Conservation (phyloP, 2,888 invertebrate species). For the Copidosoma aretas region DNA sequence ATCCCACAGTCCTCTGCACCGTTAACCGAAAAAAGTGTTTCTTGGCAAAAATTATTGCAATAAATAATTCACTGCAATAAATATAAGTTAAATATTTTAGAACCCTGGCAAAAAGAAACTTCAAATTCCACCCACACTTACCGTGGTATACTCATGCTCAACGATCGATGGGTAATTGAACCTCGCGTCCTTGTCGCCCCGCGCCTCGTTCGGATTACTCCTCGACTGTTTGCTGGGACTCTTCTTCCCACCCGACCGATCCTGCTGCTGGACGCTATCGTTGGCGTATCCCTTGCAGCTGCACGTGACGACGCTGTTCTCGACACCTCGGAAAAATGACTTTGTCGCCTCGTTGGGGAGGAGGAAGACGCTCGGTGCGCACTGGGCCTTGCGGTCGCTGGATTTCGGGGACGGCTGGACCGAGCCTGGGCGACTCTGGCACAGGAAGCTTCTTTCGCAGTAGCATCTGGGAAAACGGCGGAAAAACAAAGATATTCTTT, state of each 20-base stretch:
- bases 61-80: too few species aligned
- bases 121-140: not conserved
- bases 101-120: too few species aligned
- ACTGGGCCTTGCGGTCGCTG: constrained; percentile 3
- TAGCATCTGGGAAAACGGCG: constrained; percentile 20
- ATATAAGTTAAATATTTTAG: too few species aligned
- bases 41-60: too few species aligned
- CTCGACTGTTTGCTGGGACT: constrained; percentile 9
- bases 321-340: constrained; percentile 3
- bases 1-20: too few species aligned
- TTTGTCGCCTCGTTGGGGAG: constrained; percentile 2
- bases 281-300: not conserved
- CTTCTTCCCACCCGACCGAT: constrained; percentile 3
- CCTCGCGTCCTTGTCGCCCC: constrained; percentile 19
- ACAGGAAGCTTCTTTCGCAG: constrained; percentile 22
- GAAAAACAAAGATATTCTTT: too few species aligned
- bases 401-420: constrained; percentile 7
- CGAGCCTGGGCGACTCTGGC: constrained; percentile 16
- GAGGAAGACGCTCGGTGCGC: constrained; percentile 5
- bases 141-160: constrained; percentile 35
- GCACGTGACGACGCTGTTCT: constrained; percentile 12
- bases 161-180: constrained; percentile 25
- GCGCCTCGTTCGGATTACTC: constrained; percentile 4
- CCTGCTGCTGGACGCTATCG: not conserved
- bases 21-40: too few species aligned